phyloP scores from a whole-genome alignment of 1,140 invertebrate genomes.

The Meteorus sp. region DNA sequence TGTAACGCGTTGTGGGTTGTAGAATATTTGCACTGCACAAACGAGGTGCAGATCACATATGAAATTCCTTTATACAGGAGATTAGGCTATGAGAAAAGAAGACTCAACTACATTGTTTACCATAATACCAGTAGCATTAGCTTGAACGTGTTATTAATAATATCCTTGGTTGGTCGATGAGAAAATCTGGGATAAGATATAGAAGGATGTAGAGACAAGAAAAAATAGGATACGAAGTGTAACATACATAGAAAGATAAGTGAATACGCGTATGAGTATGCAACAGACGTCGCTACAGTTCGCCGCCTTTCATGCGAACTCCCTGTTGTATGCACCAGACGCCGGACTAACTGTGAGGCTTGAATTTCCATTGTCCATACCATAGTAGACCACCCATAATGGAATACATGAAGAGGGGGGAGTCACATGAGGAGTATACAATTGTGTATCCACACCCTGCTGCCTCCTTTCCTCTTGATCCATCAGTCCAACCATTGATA shows the following conservation, averaged over 20 bases:
- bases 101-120: slow-evolving; percentile 38
- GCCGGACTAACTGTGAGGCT: slow-evolving; percentile 25
- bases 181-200: background rate
- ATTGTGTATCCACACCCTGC: background rate
- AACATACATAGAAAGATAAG: background rate
- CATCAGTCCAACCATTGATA: slow-evolving; percentile 1
- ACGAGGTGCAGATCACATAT: background rate
- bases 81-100: slow-evolving; percentile 3
- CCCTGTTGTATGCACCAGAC: slow-evolving; percentile 38
- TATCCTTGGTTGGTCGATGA: slow-evolving; percentile 29
- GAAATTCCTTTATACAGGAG: background rate
- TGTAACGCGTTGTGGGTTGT: background rate
- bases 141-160: slow-evolving; percentile 50
- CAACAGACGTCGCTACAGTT: slow-evolving; percentile 30
- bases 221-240: background rate
- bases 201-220: background rate
- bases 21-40: background rate
- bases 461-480: too few relatives aligned
- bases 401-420: slow-evolving; percentile 23
- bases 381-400: slow-evolving; percentile 26
- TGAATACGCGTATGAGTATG: slow-evolving; percentile 9
- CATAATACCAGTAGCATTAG: slow-evolving; percentile 41
- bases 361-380: slow-evolving; percentile 35
- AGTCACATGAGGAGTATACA: background rate
- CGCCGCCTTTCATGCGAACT: slow-evolving; percentile 25